These are phyloP conservation scores for Panurus biarmicus DNA, from an alignment of 2,113 vertebrate species.

Conservation along the genomic window DNA sequence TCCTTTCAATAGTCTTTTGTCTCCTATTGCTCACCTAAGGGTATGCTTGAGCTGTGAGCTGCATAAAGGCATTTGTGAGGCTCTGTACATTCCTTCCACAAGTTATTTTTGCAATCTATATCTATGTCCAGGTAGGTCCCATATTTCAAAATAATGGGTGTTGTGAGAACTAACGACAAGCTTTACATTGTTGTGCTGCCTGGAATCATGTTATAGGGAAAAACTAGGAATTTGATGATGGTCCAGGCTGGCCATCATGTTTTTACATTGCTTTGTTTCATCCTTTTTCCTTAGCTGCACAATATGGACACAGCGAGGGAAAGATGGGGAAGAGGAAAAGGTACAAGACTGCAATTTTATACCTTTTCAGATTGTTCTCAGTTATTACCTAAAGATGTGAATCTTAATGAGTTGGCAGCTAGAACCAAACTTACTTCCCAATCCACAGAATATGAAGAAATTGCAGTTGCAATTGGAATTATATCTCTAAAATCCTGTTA, in stretches of 20 bases:
- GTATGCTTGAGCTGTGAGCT: not conserved
- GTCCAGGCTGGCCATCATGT: not conserved
- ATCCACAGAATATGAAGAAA: not conserved
- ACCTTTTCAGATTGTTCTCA: not conserved
- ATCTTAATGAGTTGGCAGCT: not conserved
- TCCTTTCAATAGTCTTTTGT: not conserved
- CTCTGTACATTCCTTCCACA: not conserved
- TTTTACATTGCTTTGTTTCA: not conserved
- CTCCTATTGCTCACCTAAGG: not conserved
- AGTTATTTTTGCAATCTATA: not conserved
- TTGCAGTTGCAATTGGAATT: not conserved
- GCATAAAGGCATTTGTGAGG: not conserved
- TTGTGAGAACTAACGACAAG: not conserved
- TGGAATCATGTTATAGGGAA: not conserved
- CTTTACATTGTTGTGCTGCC: not conserved
- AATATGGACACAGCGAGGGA: not conserved
- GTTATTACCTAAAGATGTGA: not conserved
- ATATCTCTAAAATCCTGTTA: not conserved
- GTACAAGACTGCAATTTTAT: not conserved
- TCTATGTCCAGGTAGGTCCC: not conserved
- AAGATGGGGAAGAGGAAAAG: not conserved
- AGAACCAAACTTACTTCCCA: not conserved
- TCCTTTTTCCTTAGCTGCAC: not conserved
- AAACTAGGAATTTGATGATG: not conserved
- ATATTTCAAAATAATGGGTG: not conserved